These are phyloP conservation scores for Diadema setosum DNA, from an alignment of 35 echinoderm and acorn worm genomes.

Conservation along the genomic window DNA sequence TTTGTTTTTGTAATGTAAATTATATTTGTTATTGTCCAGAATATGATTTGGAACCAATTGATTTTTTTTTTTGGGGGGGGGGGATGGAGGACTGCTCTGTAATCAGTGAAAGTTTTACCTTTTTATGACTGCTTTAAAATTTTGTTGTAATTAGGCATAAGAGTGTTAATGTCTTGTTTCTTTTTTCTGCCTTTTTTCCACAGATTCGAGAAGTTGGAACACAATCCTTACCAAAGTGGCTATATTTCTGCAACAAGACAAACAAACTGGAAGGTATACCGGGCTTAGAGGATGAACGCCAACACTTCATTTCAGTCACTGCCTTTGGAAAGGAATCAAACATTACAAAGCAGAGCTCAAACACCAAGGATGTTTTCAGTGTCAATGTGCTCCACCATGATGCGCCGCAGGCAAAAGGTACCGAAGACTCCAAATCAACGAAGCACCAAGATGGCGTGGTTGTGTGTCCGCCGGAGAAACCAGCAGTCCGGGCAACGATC, in stretches of 20 bases:
- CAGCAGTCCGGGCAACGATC: constrained; percentile 73
- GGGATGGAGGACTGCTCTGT: background rate
- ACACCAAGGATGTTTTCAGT: constrained; percentile 78
- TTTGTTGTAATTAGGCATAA: too few species aligned
- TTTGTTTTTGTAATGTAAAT: too few species aligned
- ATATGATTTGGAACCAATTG: too few species aligned
- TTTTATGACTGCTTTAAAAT: too few species aligned
- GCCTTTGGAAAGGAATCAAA: constrained; percentile 76
- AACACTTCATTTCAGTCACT: constrained; percentile 88
- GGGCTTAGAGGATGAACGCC: constrained; percentile 76
- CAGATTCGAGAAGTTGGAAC: constrained; percentile 88
- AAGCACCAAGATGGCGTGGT: constrained; percentile 36
- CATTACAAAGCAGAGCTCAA: background rate
- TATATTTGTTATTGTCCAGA: too few species aligned
- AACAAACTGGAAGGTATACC: constrained; percentile 81
- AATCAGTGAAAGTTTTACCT: background rate
- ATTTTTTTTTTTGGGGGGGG: too few species aligned
- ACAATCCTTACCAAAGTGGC: constrained; percentile 68
- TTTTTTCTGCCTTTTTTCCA: background rate
- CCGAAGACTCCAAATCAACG: background rate
- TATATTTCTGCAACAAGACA: constrained; percentile 57
- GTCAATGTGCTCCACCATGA: constrained; percentile 35
- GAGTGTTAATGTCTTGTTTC: background rate
- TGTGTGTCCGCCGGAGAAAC: constrained; percentile 54
- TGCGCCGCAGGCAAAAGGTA: background rate